These are phyloP conservation scores for Neodiprion virginianus DNA, from an alignment of 1,140 invertebrate genomes.

Conservation along the genomic window DNA sequence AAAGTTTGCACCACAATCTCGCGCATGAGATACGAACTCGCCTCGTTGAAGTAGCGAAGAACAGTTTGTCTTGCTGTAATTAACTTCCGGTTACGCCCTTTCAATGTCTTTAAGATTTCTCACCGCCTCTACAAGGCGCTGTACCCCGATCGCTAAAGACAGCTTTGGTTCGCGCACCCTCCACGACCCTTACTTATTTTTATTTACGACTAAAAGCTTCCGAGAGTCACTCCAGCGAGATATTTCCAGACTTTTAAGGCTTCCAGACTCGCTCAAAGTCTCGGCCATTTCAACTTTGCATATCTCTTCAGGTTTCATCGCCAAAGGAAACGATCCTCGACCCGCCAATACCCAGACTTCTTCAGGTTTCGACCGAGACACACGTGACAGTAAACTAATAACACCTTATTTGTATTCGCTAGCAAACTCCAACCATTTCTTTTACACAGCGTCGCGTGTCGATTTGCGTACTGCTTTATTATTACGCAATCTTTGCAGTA, in stretches of 20 bases:
- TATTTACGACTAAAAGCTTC: not conserved
- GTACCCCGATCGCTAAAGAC: not conserved
- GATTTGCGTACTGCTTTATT: too few species aligned
- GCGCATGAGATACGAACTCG: not conserved
- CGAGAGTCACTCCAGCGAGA: not conserved
- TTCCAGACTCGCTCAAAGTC: not conserved
- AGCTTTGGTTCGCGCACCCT: not conserved
- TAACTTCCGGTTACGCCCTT: constrained; percentile 5
- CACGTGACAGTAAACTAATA: too few species aligned
- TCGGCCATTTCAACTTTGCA: not conserved
- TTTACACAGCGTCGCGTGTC: too few species aligned
- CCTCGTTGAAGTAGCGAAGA: not conserved
- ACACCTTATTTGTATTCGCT: too few species aligned
- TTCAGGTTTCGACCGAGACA: not conserved
- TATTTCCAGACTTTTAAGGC: not conserved
- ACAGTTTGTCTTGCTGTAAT: not conserved
- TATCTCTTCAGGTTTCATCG: not conserved
- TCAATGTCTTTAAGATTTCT: constrained; percentile 6
- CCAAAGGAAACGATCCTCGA: not conserved
- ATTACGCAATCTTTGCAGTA: too few species aligned
- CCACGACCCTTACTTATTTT: not conserved
- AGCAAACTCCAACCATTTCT: too few species aligned
- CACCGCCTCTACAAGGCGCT: not conserved
- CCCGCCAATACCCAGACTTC: not conserved
- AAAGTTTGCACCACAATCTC: not conserved